Conservation (phyloP, 2,113 vertebrate species). For the Zapornia atra region DNA sequence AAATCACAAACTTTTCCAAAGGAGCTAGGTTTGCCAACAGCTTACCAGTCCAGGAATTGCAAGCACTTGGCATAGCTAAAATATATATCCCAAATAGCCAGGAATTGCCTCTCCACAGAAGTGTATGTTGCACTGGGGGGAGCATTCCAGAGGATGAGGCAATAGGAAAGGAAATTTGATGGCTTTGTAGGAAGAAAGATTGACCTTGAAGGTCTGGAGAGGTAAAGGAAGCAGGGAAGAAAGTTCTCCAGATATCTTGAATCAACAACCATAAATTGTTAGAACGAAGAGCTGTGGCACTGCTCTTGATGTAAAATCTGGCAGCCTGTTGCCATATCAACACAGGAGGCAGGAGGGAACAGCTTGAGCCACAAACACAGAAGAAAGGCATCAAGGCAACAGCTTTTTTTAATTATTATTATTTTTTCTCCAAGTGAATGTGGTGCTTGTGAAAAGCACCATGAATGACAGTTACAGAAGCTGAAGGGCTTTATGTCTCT, state of each 20-base stretch:
- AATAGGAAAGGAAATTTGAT: background rate
- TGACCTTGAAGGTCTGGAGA: background rate
- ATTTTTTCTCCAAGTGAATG: background rate
- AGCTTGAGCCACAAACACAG: background rate
- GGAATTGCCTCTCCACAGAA: background rate
- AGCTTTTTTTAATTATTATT: background rate
- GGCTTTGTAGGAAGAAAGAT: background rate
- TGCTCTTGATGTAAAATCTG: background rate
- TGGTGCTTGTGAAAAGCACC: background rate
- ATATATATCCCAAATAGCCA: background rate
- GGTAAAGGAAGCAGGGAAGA: background rate
- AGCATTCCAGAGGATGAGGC: background rate
- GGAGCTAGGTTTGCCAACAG: background rate
- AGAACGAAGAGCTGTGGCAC: rapidly evolving
- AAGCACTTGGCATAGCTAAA: background rate
- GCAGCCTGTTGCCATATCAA: constrained; percentile 27
- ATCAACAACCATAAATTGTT: background rate
- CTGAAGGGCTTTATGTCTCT: background rate
- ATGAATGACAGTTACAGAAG: background rate
- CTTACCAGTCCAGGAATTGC: background rate
- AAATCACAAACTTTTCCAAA: background rate
- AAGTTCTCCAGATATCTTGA: background rate
- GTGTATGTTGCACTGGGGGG: background rate
- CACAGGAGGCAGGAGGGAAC: background rate
- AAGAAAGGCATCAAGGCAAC: background rate